Percentiles rank a stretch among this genome's conserved stretches.
These are phyloP conservation scores for Leptopilina syphax DNA, from an alignment of 2,888 invertebrate genomes.

Conservation along the genomic window DNA sequence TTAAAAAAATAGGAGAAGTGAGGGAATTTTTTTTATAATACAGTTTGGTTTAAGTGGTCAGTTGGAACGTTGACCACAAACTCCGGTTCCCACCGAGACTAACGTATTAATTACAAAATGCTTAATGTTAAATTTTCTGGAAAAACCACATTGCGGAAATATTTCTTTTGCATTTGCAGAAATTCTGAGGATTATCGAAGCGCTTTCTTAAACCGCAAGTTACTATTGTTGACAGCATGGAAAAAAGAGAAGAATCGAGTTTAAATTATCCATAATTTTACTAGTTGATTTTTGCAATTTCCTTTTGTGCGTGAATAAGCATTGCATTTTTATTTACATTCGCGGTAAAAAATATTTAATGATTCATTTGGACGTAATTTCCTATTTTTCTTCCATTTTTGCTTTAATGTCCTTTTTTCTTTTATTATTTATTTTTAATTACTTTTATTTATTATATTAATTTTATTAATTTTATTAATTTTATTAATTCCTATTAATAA, in stretches of 20 bases:
- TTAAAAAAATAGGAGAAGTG: not conserved
- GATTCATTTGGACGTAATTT: not conserved
- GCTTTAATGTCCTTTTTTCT: no score
- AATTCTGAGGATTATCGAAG: conserved; percentile 45
- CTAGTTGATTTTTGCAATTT: not conserved
- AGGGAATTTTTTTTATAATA: conserved; percentile 43
- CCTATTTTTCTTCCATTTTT: not conserved
- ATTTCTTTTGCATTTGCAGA: conserved; percentile 49
- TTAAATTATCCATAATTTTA: not conserved
- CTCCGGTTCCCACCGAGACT: conserved; percentile 71
- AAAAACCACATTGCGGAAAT: conserved; percentile 63
- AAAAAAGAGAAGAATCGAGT: no score
- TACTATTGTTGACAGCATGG: not conserved
- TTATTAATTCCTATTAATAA: no score
- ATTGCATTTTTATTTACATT: no score
- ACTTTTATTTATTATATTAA: no score
- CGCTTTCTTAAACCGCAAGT: conserved; percentile 20
- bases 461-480: no score
- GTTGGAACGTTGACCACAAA: conserved; percentile 65
- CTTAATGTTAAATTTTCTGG: conserved; percentile 72
- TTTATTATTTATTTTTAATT: no score
- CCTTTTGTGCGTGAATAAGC: not conserved
- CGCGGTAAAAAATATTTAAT: no score
- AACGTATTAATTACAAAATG: conserved; percentile 73
- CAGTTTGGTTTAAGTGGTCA: conserved; percentile 22